These are phyloP conservation scores for Cataglyphis hispanica DNA, from an alignment of 1,140 invertebrate genomes.

Conservation along the genomic window DNA sequence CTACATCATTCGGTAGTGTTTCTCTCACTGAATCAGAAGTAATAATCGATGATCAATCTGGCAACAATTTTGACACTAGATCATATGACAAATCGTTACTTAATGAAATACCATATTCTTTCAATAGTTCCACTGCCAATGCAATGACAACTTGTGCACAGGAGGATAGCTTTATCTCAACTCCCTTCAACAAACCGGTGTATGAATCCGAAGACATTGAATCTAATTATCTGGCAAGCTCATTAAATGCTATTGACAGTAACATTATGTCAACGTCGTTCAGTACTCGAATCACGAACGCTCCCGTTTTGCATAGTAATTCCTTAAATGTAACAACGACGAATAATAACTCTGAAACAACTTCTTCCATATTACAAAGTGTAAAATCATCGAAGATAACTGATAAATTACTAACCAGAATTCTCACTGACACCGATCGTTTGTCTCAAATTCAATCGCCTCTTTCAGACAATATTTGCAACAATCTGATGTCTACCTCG, in stretches of 20 bases:
- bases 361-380: constrained; percentile 36
- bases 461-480: constrained; percentile 77
- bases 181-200: constrained; percentile 70
- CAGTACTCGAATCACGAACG: constrained; percentile 68
- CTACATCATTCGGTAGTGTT: constrained; percentile 76
- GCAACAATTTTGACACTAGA: constrained; percentile 37
- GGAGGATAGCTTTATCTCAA: constrained; percentile 74
- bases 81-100: constrained; percentile 46
- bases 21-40: constrained; percentile 59
- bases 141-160: constrained; percentile 42
- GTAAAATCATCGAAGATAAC: constrained; percentile 44
- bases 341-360: constrained; percentile 54
- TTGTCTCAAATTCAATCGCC: constrained; percentile 4
- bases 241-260: constrained; percentile 73
- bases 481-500: constrained; percentile 82
- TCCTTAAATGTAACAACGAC: constrained; percentile 28
- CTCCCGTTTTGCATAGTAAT: constrained; percentile 63
- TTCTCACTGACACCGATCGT: constrained; percentile 33
- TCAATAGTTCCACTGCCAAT: constrained; percentile 17
- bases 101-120: constrained; percentile 65
- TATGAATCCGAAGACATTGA: constrained; percentile 73
- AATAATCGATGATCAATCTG: constrained; percentile 25
- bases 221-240: constrained; percentile 62
- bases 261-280: constrained; percentile 83
- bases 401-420: constrained; percentile 57